A percentile compares a stretch with the other conserved stretches of the same genome.
These are phyloP conservation scores for Holacanthella duospinosa DNA, from an alignment of 2,888 invertebrate species.

Conservation along the genomic window DNA sequence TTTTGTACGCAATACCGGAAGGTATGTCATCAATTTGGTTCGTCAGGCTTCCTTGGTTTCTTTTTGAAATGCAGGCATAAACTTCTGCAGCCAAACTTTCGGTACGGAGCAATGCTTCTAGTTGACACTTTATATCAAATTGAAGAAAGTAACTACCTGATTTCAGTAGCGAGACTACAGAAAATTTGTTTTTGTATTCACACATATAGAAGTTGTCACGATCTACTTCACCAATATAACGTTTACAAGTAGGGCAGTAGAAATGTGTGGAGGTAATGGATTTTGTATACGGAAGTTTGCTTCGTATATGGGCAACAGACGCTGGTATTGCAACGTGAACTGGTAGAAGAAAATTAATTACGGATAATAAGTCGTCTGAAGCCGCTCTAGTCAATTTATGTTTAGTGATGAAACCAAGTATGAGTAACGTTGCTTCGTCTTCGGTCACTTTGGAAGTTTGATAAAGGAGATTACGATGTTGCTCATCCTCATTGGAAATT, in stretches of 20 bases:
- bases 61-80: not conserved
- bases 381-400: conserved; percentile 5
- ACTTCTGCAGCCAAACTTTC: not conserved
- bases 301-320: conserved; percentile 3
- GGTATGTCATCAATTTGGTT: not conserved
- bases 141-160: conserved; percentile 5
- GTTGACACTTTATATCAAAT: not conserved
- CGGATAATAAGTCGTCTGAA: not conserved
- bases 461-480: not conserved
- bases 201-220: not conserved
- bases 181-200: not conserved
- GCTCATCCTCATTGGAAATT: not conserved
- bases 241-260: not conserved
- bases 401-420: conserved; percentile 1
- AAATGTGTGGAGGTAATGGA: not conserved
- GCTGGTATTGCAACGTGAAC: not conserved
- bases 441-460: not conserved
- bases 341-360: conserved; percentile 9
- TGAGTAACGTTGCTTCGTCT: not conserved
- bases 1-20: not conserved
- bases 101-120: not conserved
- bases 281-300: not conserved
- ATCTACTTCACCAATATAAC: not conserved
- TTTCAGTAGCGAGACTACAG: not conserved
- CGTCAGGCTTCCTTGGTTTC: not conserved